Base-by-base conservation (phyloP, 1,140 invertebrate species). In the Penaeus japonicus region DNA sequence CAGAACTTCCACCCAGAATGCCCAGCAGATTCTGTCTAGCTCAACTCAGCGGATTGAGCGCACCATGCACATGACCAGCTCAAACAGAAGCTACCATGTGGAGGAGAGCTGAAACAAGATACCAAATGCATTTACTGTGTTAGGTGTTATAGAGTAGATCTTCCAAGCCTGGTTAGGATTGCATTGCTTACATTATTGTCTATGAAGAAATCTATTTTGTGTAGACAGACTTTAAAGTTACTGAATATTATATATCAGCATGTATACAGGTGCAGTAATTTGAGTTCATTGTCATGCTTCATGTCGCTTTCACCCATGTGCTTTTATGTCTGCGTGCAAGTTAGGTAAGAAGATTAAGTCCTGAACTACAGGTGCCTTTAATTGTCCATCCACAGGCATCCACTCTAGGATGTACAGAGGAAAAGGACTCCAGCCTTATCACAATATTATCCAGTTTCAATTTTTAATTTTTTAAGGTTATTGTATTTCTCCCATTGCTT, bases 31-130 rank as follows among this genome's bases (percentile, higher is more conserved):
- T 47, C 30, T 91, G 24, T 84, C 90, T 62, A 85, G 57, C 78
- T 85, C 90, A 18, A 89, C 90, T 35, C 90, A 91, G 53, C 86
- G 85, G 24, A 90, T 91, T 82, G 89, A 91, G 39, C 85, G 86
- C 22, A 90, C 91, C 10, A 89, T 91, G 47, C 89, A 90, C 53
- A 88, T 85, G 32, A 90, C 85, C 39, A 90, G 81, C 78, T 87
- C 90, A 47, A 90, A 86, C 57, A 89, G 83, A 77, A 85, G 87
- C 55, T 90, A 87, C 30, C 89, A 90, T 27, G 57, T 91, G 22
- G 90, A 90, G 53, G 78, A 91, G 47, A 90, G 90, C 84, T 90
- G 85, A 85, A 62, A 55, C 24, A 22, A 73, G 47, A 70, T 81
- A 30, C 4, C 20, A 22, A 24, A 81, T 20, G 35, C 57, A 47